Evolutionary conservation across 92 coral and sea anemone genomes (phyloP), one percentile per base, ranked within the genome.

Genomic region (Diadumene lineata): DNA sequence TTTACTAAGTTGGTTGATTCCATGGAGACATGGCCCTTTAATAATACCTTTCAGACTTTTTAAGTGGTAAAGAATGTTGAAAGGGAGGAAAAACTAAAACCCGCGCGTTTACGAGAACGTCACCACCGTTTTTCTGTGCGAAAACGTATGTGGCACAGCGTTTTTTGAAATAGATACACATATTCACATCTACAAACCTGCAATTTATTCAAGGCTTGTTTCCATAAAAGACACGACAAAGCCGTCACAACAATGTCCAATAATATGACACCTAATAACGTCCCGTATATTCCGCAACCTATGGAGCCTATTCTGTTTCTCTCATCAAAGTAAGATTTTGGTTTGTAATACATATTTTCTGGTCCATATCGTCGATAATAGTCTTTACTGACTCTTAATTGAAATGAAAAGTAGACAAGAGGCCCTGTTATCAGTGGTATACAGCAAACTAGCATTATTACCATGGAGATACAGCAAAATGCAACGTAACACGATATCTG

Each of bases 391-490:
- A 82, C 88, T 63, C 75, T 74, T 30, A 88, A 60, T 74, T 91
- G 92, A 84, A 84, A 88, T 17, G 60, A 56, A 38, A 70, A 91
- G 51, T 88, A 76, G 27, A 31, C 58, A 34, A 91, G 50, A 25
- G 80, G 93, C 21, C 80, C 89, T 19, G 85, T 67, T 26, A 87
- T 92, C 0, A 91, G 34, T n/a, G 88, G 56, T 46, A 88, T 78
- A 43, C 66, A 68, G 77, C 92, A 90, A 16, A 88, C 85, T 18
- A 76, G 50, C 61, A 91, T 64, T 19, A 82, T 34, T 34, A 91
- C 85, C 50, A 84, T 70, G 64, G 79, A 77, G 61, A 88, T 88
- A 61, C 85, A 34, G 31, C 87, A 87, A 50, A 85, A 91, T 18
- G 92, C 92, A 50, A 91, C 58, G 38, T 80, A 91, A 23, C 38